phyloP scores from a whole-genome alignment of 2,888 invertebrate genomes.

The Thalpophila matura region DNA sequence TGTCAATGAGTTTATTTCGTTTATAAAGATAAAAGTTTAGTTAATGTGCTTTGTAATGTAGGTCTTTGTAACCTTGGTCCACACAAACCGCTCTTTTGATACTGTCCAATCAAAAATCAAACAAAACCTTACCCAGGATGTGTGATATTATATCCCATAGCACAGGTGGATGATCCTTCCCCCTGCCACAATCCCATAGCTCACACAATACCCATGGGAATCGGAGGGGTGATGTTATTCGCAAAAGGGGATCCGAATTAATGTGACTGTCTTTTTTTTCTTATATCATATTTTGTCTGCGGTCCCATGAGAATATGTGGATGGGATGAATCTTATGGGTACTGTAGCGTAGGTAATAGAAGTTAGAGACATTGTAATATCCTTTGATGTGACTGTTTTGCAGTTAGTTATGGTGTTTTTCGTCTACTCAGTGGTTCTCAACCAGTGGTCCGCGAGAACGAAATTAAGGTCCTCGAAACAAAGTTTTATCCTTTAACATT shows the following conservation, averaged over 20 bases:
- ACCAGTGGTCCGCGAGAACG: too few species aligned
- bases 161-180: constrained; percentile 37
- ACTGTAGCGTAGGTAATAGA: not conserved
- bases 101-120: constrained; percentile 5
- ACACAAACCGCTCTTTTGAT: too few species aligned
- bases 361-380: not conserved
- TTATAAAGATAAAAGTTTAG: too few species aligned
- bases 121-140: constrained; percentile 19
- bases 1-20: too few species aligned
- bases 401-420: too few species aligned
- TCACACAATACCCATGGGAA: constrained; percentile 46
- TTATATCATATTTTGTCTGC: constrained; percentile 17
- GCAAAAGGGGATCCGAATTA: constrained; percentile 17
- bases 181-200: constrained; percentile 1
- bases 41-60: too few species aligned
- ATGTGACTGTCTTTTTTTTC: constrained; percentile 14
- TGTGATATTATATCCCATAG: constrained; percentile 1
- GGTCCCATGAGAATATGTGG: constrained; percentile 22
- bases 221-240: constrained; percentile 17
- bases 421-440: too few species aligned
- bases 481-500: too few species aligned
- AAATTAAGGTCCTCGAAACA: too few species aligned
- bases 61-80: too few species aligned
- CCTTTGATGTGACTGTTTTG: not conserved
- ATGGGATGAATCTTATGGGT: constrained; percentile 1